Evolutionary conservation across 2,797 vertebrate genomes (phyloP).

Genomic region (Phalanger gymnotis): DNA sequence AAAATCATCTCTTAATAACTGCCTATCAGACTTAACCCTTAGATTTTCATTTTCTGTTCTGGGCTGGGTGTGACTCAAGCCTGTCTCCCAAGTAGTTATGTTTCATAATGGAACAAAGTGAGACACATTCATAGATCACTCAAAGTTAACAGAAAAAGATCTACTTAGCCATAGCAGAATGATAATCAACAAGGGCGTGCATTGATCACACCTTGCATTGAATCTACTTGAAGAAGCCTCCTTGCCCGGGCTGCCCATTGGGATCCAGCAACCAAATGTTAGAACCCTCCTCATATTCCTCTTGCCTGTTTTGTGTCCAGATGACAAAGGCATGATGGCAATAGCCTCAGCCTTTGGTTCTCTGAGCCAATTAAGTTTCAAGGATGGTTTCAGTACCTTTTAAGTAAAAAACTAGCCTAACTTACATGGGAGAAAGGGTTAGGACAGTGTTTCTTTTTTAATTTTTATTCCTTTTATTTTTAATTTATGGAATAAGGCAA

Average conservation of each 20-base stretch:
- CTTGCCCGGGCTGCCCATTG: not conserved
- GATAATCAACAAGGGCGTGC: not conserved
- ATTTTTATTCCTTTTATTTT: not conserved
- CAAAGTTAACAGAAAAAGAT: not conserved
- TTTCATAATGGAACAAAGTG: not conserved
- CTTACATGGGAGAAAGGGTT: not conserved
- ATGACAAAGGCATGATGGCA: not conserved
- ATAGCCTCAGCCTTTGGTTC: not conserved
- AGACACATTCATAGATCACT: not conserved
- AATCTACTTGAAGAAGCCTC: not conserved
- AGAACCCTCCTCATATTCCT: not conserved
- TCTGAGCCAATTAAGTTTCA: not conserved
- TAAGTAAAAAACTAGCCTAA: not conserved
- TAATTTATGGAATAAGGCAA: not conserved
- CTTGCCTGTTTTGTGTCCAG: not conserved
- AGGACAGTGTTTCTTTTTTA: not conserved
- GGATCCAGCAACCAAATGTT: not conserved
- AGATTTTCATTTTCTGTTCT: not conserved
- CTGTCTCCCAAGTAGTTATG: not conserved
- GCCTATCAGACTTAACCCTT: not conserved
- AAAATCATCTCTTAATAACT: not conserved
- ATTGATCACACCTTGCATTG: not conserved
- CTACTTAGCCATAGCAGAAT: not conserved
- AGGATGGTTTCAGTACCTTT: not conserved
- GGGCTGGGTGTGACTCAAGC: not conserved